Percentiles rank a stretch among this genome's conserved stretches.
Evolutionary conservation across 2,888 invertebrate species (phyloP).

Genomic region (Dryadula phaetusa): DNA sequence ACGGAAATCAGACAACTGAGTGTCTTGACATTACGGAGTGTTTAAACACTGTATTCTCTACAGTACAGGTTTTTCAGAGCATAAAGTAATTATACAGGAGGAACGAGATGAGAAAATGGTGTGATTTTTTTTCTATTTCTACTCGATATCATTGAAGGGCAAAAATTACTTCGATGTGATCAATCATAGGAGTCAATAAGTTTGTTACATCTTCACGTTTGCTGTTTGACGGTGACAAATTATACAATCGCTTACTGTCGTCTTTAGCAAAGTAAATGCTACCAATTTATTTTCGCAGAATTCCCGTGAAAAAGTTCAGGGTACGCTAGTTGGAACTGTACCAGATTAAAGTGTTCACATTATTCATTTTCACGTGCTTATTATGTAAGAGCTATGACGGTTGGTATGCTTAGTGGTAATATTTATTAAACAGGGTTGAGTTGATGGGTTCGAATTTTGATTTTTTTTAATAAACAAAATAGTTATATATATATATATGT

Average conservation of each 20-base stretch:
- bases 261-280: constrained; percentile 40
- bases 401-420: background rate
- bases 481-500: no score
- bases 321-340: constrained; percentile 20
- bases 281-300: constrained; percentile 32
- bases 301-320: constrained; percentile 4
- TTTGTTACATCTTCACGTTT: constrained; percentile 29
- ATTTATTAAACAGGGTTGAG: background rate
- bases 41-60: no score
- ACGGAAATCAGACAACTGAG: no score
- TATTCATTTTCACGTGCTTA: constrained; percentile 6
- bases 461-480: no score
- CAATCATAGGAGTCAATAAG: constrained; percentile 43
- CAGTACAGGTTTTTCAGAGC: no score
- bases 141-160: constrained; percentile 10
- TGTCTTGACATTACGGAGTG: no score
- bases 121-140: background rate
- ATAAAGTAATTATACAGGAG: no score
- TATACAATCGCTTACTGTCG: constrained; percentile 44
- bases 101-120: no score
- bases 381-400: constrained; percentile 9
- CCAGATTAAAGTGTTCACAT: constrained; percentile 20
- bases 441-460: background rate
- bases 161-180: constrained; percentile 33
- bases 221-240: constrained; percentile 45